Conservation (phyloP, 2,113 vertebrate species). For the Tinamus guttatus region DNA sequence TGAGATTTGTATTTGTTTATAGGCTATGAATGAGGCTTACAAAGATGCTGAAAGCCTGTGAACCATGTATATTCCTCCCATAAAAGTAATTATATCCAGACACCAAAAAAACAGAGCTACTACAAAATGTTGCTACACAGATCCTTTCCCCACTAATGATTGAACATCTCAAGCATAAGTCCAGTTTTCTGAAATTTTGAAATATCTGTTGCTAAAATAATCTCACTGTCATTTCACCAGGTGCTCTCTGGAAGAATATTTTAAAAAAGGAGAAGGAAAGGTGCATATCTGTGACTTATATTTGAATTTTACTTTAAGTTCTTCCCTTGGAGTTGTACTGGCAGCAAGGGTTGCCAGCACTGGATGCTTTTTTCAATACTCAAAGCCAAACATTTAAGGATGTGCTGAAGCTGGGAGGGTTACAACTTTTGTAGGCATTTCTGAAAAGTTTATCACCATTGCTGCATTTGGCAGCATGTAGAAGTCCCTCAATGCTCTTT, state of each 20-base stretch:
- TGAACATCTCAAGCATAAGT: not conserved
- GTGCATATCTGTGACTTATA: not conserved
- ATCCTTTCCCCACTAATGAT: not conserved
- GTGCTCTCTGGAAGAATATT: not conserved
- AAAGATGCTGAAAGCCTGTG: not conserved
- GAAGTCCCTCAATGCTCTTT: not conserved
- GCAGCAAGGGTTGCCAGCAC: not conserved
- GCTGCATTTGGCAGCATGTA: not conserved
- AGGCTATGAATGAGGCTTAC: not conserved
- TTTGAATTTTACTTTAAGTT: not conserved
- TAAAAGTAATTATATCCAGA: constrained; percentile 40
- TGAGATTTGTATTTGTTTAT: not conserved
- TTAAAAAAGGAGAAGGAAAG: not conserved
- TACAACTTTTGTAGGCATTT: not conserved
- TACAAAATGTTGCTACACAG: not conserved
- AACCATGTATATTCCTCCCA: not conserved
- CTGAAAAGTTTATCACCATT: not conserved
- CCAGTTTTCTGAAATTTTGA: not conserved
- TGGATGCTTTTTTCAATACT: not conserved
- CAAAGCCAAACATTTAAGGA: not conserved
- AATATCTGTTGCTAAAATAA: not conserved
- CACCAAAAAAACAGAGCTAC: not conserved
- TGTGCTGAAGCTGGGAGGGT: not conserved
- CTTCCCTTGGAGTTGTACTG: not conserved
- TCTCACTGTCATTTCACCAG: not conserved